Base-by-base conservation (phyloP, 1,140 invertebrate species). In the Ooceraea biroi region DNA sequence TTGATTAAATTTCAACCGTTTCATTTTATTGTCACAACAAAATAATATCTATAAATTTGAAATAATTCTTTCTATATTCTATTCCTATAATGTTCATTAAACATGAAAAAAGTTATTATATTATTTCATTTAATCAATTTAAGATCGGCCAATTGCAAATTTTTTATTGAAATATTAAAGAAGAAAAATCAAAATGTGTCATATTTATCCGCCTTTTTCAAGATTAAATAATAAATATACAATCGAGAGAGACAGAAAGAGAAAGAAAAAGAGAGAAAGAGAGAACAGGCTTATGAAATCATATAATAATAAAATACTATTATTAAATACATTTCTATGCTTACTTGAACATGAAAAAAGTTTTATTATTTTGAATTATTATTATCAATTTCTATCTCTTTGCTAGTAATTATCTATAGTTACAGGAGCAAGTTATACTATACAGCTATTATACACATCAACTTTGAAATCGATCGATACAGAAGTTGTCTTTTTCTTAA, bases 311-410 rank as follows among this genome's bases (percentile, higher is more conserved):
- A 12, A 65, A 27, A 66, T 41, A 41, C 30, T 1, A 48, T 50
- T 36, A 52, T 66, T 30, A 66, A 66, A 52, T 52, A 63, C 50
- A 48, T 65, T 22, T 19, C 14, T 41, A n/a, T 44, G 36, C 41
- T 77, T 52, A 66, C 52, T 55, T n/a, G n/a, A 66, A 14, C 10
- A 25, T 0, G 19, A 27, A 14, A 52, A 30, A 65, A n/a, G 12
- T 52, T 30, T 41, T n/a, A 7, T 17, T 22, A n/a, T 65, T 65
- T 27, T 1, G 65, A 52, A 77, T 66, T 25, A 36, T 44, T 65
- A 36, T 52, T 65, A 77, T 66, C 44, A 10, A n/a, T 3, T 50
- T 50, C 44, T 41, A 7, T 48, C 12, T 66, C 44, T 50, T 12
- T 4, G 61, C 44, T 17, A 25, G 52, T 3, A 25, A 66, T 77